A percentile compares a stretch with the other conserved stretches of the same genome.
These are phyloP conservation scores for Aepyceros melampus DNA, from an alignment of 2,113 vertebrate genomes.

Conservation along the genomic window DNA sequence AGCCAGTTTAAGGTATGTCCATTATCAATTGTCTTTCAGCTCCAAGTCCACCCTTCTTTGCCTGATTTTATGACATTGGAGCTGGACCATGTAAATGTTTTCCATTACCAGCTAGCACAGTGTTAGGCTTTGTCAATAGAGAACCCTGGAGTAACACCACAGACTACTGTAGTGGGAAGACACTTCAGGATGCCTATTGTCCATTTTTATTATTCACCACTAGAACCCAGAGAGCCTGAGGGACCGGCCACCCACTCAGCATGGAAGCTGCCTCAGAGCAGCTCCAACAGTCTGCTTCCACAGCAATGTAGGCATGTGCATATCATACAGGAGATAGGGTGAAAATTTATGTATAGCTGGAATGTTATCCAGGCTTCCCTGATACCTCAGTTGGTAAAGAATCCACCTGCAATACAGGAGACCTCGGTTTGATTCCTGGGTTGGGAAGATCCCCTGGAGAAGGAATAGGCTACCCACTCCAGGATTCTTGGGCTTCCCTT, in stretches of 20 bases:
- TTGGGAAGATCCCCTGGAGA: neutral
- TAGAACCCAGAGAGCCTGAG: neutral
- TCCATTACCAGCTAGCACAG: neutral
- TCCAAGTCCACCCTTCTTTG: neutral
- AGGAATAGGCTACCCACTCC: no score
- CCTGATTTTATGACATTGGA: neutral
- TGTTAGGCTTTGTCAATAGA: neutral
- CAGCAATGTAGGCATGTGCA: neutral
- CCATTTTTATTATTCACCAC: neutral
- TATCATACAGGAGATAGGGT: neutral
- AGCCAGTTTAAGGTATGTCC: neutral
- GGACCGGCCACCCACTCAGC: neutral
- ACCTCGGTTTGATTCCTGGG: neutral
- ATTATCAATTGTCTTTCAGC: neutral
- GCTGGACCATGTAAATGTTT: neutral
- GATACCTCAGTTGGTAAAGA: neutral
- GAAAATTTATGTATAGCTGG: neutral
- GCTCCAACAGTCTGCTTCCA: neutral
- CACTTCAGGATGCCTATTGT: neutral
- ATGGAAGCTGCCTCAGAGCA: neutral
- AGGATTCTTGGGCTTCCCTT: no score
- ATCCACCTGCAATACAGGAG: neutral
- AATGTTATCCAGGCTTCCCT: neutral
- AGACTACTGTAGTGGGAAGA: neutral
- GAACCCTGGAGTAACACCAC: neutral